Conservation (phyloP, 2,888 invertebrate species). For the Theodoxus fluviatilis region DNA sequence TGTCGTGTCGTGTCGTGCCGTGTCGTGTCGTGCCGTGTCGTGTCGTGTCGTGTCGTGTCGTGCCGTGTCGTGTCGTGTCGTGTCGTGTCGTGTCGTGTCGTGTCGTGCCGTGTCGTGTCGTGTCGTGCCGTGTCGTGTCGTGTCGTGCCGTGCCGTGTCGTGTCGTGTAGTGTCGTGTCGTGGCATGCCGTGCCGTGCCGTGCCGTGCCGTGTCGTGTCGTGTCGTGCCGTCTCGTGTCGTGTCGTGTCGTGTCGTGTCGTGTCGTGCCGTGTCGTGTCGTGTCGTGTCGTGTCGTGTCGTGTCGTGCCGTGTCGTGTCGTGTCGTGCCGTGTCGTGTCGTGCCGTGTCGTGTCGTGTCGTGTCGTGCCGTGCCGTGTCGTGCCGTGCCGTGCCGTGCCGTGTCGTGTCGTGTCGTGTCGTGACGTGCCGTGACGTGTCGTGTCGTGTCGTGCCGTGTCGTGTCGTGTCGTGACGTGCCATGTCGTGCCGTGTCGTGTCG, state of each 20-base stretch:
- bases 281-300: neutral
- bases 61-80: constrained; percentile 5
- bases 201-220: neutral
- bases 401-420: too few relatives aligned
- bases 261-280: neutral
- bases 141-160: neutral
- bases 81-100: neutral
- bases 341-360: too few relatives aligned
- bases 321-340: neutral
- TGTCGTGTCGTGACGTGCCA: too few relatives aligned
- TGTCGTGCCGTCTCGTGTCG: neutral
- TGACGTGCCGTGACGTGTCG: too few relatives aligned
- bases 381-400: too few relatives aligned
- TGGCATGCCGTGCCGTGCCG: neutral
- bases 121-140: neutral
- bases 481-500: too few relatives aligned
- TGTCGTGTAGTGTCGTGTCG: neutral
- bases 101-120: neutral
- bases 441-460: too few relatives aligned
- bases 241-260: neutral
- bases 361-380: too few relatives aligned
- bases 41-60: neutral
- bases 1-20: neutral
- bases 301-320: neutral
- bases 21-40: neutral